Evolutionary conservation across 1,140 invertebrate species (phyloP).

Genomic region (Calosoma granatense): DNA sequence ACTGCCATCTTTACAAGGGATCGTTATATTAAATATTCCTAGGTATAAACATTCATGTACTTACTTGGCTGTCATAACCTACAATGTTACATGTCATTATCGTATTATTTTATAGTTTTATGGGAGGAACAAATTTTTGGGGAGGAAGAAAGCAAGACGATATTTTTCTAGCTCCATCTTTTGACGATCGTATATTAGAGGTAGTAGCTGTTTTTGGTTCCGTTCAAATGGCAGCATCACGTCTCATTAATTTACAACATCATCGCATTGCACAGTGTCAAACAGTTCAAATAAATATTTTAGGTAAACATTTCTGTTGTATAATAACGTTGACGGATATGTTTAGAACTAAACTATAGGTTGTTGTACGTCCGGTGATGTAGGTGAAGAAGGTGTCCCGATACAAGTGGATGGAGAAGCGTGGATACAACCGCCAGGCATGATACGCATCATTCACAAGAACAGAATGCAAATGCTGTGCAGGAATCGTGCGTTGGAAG

Average conservation of each 20-base stretch:
- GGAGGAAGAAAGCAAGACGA: conserved; percentile 84
- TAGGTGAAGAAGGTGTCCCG: conserved; percentile 72
- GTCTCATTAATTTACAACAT: conserved; percentile 89
- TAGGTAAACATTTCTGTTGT: no score
- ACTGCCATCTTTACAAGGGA: conserved; percentile 87
- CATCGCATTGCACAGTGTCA: conserved; percentile 95
- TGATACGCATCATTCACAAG: conserved; percentile 92
- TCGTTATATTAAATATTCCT: conserved; percentile 95
- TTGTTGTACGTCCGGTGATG: no score
- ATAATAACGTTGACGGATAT: no score
- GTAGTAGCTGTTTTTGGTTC: conserved; percentile 95
- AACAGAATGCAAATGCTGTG: conserved; percentile 94
- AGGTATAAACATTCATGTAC: conserved; percentile 43
- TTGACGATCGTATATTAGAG: conserved; percentile 88
- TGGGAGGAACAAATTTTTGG: conserved; percentile 99
- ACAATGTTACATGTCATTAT: no score
- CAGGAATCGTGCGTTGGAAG: conserved; percentile 80
- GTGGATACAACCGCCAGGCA: conserved; percentile 95
- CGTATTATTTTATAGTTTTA: conserved; percentile 60
- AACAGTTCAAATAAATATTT: conserved; percentile 89
- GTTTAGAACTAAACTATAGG: no score
- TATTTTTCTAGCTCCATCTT: conserved; percentile 75
- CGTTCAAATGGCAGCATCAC: conserved; percentile 92
- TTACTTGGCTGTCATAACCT: background rate
- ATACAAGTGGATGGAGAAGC: conserved; percentile 95